These are phyloP conservation scores for Thamnaconus septentrionalis DNA, from an alignment of 2,113 vertebrate genomes.

Conservation along the genomic window DNA sequence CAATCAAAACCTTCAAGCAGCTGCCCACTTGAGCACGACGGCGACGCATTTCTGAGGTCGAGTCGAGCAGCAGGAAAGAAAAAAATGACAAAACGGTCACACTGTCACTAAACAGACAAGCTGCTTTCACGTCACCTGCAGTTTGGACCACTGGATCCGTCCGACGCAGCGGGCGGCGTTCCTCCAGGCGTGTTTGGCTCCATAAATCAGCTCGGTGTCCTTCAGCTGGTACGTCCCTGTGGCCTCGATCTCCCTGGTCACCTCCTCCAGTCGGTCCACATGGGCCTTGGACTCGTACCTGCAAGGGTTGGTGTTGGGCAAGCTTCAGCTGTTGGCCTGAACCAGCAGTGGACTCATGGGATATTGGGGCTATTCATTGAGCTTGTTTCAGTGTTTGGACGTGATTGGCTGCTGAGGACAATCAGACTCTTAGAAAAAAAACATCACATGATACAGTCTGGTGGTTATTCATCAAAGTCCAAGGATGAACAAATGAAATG, in stretches of 20 bases:
- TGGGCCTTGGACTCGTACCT: slow-evolving; percentile 95
- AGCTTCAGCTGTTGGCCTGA: too few relatives aligned
- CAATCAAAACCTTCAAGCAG: too few relatives aligned
- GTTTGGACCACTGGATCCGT: slow-evolving; percentile 98
- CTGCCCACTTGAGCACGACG: too few relatives aligned
- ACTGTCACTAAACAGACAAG: not conserved
- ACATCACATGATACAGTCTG: too few relatives aligned
- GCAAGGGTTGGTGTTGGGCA: slow-evolving; percentile 5
- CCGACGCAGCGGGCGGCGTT: slow-evolving; percentile 94
- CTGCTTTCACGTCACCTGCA: slow-evolving; percentile 80
- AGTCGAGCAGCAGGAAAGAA: not conserved
- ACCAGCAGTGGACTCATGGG: too few relatives aligned
- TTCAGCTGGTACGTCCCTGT: slow-evolving; percentile 91
- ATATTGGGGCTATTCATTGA: too few relatives aligned
- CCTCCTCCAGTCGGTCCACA: slow-evolving; percentile 89
- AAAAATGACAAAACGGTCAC: not conserved
- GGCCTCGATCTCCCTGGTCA: slow-evolving; percentile 88
- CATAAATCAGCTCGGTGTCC: slow-evolving; percentile 95
- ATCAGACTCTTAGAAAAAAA: too few relatives aligned
- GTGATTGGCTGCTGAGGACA: too few relatives aligned
- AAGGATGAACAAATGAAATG: too few relatives aligned
- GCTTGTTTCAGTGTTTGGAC: too few relatives aligned
- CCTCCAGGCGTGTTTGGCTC: slow-evolving; percentile 95
- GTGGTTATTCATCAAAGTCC: too few relatives aligned
- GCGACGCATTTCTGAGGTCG: too few relatives aligned